phyloP scores from a whole-genome alignment of 2,113 vertebrate species.

The Tor tambroides region DNA sequence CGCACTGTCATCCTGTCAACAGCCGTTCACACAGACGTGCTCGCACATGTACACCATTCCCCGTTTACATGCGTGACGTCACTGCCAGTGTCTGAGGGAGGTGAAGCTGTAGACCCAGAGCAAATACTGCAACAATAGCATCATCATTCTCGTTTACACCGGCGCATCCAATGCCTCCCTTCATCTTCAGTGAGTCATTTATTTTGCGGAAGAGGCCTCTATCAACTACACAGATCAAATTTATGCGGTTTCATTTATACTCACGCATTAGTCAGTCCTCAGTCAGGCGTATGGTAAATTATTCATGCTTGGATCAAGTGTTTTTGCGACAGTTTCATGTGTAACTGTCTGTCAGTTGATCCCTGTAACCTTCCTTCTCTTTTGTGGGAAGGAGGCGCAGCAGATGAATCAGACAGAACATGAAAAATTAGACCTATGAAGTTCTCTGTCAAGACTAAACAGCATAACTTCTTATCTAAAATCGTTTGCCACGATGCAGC shows the following conservation, averaged over 20 bases:
- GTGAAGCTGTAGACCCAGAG: not conserved
- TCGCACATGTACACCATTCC: slow-evolving; percentile 1
- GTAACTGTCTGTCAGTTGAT: not conserved
- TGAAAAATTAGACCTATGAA: not conserved
- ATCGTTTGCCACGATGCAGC: not conserved
- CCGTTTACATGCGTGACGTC: not conserved
- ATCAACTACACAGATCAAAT: not conserved
- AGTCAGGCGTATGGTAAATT: slow-evolving; percentile 12
- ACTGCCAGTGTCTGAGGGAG: slow-evolving; percentile 1
- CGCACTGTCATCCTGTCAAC: not conserved
- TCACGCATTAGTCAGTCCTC: slow-evolving; percentile 19
- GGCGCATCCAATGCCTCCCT: not conserved
- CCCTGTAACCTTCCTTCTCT: not conserved
- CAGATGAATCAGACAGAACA: not conserved
- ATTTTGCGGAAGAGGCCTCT: not conserved
- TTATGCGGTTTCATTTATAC: slow-evolving; percentile 18
- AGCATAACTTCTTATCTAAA: not conserved
- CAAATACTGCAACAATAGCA: slow-evolving; percentile 13
- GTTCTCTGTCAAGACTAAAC: slow-evolving; percentile 4
- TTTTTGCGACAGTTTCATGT: slow-evolving; percentile 10
- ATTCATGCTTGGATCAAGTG: slow-evolving; percentile 16
- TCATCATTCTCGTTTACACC: slow-evolving; percentile 1
- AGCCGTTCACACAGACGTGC: not conserved
- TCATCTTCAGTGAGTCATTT: slow-evolving; percentile 36
- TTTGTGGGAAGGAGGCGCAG: not conserved